phyloP scores from a whole-genome alignment of 2,113 vertebrate genomes.

The Edolisoma coerulescens region DNA sequence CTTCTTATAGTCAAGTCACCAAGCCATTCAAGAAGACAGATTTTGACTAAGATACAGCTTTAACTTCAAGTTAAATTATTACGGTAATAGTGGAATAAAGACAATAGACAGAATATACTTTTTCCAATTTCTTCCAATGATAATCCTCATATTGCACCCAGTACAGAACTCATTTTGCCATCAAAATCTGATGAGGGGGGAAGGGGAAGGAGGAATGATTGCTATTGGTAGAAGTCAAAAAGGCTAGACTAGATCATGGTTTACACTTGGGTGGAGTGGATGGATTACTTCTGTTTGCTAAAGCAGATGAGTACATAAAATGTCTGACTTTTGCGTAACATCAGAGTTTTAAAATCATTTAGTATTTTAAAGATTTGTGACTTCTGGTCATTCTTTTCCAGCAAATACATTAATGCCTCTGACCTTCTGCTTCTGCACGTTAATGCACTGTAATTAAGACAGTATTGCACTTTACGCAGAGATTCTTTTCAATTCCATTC shows the following conservation, averaged over 20 bases:
- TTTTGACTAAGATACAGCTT: neutral
- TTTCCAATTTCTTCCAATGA: neutral
- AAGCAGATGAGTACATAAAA: neutral
- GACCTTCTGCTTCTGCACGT: conserved; percentile 62
- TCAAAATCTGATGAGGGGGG: neutral
- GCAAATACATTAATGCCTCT: conserved; percentile 47
- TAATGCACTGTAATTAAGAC: conserved; percentile 68
- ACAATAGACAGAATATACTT: neutral
- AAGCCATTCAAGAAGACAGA: neutral
- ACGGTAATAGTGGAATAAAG: neutral
- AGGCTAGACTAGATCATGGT: neutral
- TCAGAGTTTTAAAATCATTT: neutral
- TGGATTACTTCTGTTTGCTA: neutral
- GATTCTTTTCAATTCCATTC: conserved; percentile 35
- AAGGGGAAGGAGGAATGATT: neutral
- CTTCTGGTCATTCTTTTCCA: conserved; percentile 37
- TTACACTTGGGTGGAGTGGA: neutral
- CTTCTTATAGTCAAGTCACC: neutral
- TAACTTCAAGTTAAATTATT: neutral
- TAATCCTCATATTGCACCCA: neutral
- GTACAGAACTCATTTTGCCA: neutral
- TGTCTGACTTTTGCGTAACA: neutral
- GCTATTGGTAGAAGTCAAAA: neutral
- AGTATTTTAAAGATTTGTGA: conserved; percentile 43
- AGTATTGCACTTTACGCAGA: conserved; percentile 40